phyloP scores from a whole-genome alignment of 2,113 vertebrate genomes.

The Ctenodactylus gundi region DNA sequence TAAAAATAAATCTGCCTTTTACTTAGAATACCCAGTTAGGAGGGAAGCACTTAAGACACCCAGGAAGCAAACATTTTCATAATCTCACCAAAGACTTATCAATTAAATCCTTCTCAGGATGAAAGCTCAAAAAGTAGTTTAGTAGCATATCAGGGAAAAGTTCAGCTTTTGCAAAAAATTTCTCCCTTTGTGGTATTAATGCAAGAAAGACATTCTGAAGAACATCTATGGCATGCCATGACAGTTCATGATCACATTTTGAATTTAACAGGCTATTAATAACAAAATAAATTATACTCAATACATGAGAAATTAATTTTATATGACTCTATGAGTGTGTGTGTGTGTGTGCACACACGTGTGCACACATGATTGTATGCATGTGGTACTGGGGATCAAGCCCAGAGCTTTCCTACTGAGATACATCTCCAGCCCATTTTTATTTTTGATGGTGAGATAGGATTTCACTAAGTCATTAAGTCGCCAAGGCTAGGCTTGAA shows the following conservation, averaged over 20 bases:
- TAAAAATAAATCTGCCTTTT: constrained; percentile 30
- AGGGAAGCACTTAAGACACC: neutral
- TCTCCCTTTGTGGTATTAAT: neutral
- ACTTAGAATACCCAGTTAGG: constrained; percentile 6
- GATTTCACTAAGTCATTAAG: no score
- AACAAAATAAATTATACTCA: constrained; percentile 36
- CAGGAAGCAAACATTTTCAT: neutral
- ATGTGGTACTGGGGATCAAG: no score
- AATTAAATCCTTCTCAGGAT: neutral
- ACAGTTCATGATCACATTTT: neutral
- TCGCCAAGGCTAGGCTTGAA: no score
- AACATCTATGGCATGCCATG: neutral
- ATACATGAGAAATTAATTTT: constrained; percentile 33
- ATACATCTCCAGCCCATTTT: no score
- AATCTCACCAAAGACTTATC: neutral
- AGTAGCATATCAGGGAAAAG: constrained; percentile 10
- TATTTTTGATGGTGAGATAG: no score
- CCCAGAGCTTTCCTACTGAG: no score
- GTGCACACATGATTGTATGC: no score
- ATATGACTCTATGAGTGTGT: no score
- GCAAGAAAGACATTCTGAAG: constrained; percentile 1
- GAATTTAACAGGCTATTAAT: constrained; percentile 31
- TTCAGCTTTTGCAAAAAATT: neutral
- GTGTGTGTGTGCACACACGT: no score
- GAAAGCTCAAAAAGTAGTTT: constrained; percentile 19